Evolutionary conservation across 2,888 invertebrate species (phyloP).

Genomic region (Andricus curvator): DNA sequence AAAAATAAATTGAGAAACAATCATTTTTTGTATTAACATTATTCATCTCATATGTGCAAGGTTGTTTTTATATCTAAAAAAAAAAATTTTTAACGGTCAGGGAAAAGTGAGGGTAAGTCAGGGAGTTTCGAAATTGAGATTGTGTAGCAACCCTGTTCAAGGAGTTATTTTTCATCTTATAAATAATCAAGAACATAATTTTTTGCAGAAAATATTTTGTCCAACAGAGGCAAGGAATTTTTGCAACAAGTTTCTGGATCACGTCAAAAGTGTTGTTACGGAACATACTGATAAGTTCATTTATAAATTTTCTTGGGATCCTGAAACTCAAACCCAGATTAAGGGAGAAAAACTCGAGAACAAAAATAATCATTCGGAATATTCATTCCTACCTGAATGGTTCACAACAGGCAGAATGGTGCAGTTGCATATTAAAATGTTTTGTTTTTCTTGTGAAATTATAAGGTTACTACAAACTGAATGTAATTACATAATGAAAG

Average conservation of each 20-base stretch:
- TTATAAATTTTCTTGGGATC: neutral
- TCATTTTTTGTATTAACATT: too few relatives aligned
- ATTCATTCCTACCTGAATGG: slow-evolving; percentile 51
- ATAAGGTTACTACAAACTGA: too few relatives aligned
- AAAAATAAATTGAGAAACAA: too few relatives aligned
- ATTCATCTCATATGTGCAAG: too few relatives aligned
- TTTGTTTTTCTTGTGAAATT: too few relatives aligned
- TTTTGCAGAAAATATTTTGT: neutral
- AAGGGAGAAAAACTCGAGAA: neutral
- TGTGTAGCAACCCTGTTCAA: too few relatives aligned
- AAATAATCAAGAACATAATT: neutral
- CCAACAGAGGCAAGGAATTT: slow-evolving; percentile 81
- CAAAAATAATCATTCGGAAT: slow-evolving; percentile 5
- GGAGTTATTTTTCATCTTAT: neutral
- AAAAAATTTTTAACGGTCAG: too few relatives aligned
- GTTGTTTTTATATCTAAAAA: too few relatives aligned
- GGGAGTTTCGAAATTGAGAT: too few relatives aligned
- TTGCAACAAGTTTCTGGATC: slow-evolving; percentile 82
- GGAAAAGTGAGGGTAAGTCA: too few relatives aligned
- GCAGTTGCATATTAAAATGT: too few relatives aligned
- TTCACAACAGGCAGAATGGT: neutral
- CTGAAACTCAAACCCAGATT: neutral
- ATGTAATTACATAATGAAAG: too few relatives aligned
- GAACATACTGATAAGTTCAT: slow-evolving; percentile 63
- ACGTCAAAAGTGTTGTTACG: slow-evolving; percentile 78